phyloP scores from a whole-genome alignment of 2,797 vertebrate genomes.

The Rhinatrema bivittatum region DNA sequence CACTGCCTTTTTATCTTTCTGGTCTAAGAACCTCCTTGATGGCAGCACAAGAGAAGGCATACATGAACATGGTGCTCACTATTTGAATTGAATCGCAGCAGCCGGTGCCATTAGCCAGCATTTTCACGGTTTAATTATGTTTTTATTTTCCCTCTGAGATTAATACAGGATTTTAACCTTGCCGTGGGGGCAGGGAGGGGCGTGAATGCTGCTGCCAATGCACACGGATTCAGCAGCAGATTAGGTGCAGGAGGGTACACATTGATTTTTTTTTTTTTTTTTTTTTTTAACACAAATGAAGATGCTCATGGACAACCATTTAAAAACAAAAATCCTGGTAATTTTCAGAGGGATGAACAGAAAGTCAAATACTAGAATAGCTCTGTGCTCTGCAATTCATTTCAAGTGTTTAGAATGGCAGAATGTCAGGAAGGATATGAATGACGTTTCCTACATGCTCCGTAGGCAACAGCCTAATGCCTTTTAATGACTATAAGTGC shows the following conservation, averaged over 20 bases:
- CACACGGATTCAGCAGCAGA: neutral
- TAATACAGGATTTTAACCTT: constrained; percentile 30
- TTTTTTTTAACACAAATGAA: constrained; percentile 1
- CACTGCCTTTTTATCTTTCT: neutral
- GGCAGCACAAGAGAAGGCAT: constrained; percentile 1
- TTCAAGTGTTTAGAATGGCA: constrained; percentile 4
- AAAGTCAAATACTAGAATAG: neutral
- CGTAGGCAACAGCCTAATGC: constrained; percentile 2
- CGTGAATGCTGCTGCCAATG: constrained; percentile 12
- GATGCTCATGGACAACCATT: neutral
- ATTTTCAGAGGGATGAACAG: neutral
- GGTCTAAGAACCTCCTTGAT: constrained; percentile 5
- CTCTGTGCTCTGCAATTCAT: neutral
- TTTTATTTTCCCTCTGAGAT: constrained; percentile 33
- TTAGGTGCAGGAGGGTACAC: neutral
- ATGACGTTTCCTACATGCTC: constrained; percentile 8
- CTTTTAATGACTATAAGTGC: constrained; percentile 2
- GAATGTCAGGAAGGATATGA: constrained; percentile 8
- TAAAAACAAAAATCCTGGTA: neutral
- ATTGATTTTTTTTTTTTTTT: constrained; percentile 4
- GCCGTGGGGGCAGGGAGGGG: too few relatives aligned
- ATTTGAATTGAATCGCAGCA: constrained; percentile 32
- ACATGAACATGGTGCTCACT: constrained; percentile 11
- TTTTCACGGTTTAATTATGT: constrained; percentile 37
- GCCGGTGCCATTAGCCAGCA: constrained; percentile 18